Base-by-base conservation (phyloP, 1,140 invertebrate genomes). In the Zaprionus vittiger region DNA sequence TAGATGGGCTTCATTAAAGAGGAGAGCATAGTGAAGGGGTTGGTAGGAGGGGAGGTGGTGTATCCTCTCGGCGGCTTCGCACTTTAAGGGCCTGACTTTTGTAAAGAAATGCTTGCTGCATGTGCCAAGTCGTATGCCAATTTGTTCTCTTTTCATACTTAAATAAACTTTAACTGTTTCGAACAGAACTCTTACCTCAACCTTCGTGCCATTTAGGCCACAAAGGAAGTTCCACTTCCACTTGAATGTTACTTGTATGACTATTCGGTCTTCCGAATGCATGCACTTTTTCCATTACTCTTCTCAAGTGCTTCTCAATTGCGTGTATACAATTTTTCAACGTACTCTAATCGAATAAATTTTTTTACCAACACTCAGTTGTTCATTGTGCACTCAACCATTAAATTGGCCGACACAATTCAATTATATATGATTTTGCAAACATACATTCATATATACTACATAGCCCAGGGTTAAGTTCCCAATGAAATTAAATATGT, bases 21-120 rank as follows among this genome's bases (percentile, higher is more conserved):
- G 9, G 9, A 34, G 9, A 47, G 5, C n/a, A n/a, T 1, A n/a
- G 17, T 47, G 38, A 5, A 15, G 57, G 14, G 17, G 15, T 4
- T 15, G 22, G 15, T 47, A 9, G 24, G 47, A 2, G 0, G 7
- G 44, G n/a, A 15, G 38, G 14, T n/a, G 38, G 14, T 41, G 38
- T 41, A n/a, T 7, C 38, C 47, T 49, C 1, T 6, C 4, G 47
- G 11, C 26, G 24, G 17, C 6, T 56, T 41, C 17, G 11, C 47
- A 38, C 12, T 64, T 44, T 34, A 44, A 52, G 44, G 54, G 60
- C 24, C 63, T 17, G 24, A 15, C 20, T 4, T 28, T 15, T 17
- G 41, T 74, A 59, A 52, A 63, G 44, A 24, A 54, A 74, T 55
- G 15, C n/a, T 47, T n/a, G n/a, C 57, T 49, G 68, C 26, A 28